Evolutionary conservation across 2,797 vertebrate species (phyloP), one percentile per base, ranked within the genome.

Genomic region (Anabas testudineus): DNA sequence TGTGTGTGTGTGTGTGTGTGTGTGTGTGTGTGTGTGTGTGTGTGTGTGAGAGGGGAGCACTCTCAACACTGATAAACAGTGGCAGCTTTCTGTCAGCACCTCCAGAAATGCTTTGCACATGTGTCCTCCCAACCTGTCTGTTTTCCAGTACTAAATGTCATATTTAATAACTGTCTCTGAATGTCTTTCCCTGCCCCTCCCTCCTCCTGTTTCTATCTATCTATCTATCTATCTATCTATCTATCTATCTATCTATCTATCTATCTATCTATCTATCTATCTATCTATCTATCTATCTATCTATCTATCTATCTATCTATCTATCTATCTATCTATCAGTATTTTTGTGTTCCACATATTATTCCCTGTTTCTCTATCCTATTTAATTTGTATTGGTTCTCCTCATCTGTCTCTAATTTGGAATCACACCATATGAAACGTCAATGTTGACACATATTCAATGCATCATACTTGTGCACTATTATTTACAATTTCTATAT

Each of bases 41-140:
- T 49, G 21, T 53, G 47, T 57, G 10, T n/a, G 3, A 30, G 43
- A 24, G 7, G 10, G 12, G 19, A 14, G n/a, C 43, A 41, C 12
- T 26, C 21, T 73, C 37, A 71, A 48, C 77, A 67, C 62, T 87
- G 76, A 88, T 80, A 30, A 18, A 34, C 60, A 37, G 52, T 80
- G 81, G 84, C 87, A 91, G 81, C 67, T 80, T 54, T 57, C 32
- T 7, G 19, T 83, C 84, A 83, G 80, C 73, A 77, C 85, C 76
- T 82, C 70, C 68, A 85, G 76, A 81, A 72, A 81, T 71, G 71
- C 67, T 87, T 67, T 85, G 67, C 61, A 80, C 83, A 84, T 55
- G 24, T 82, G 81, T 82, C 73, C 62, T 66, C 78, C 52, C 63
- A 55, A 64, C 70, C 75, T 63, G 74, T 79, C 83, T 81, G 80